Evolutionary conservation across 1,140 invertebrate genomes (phyloP).

Genomic region (Cherax destructor): DNA sequence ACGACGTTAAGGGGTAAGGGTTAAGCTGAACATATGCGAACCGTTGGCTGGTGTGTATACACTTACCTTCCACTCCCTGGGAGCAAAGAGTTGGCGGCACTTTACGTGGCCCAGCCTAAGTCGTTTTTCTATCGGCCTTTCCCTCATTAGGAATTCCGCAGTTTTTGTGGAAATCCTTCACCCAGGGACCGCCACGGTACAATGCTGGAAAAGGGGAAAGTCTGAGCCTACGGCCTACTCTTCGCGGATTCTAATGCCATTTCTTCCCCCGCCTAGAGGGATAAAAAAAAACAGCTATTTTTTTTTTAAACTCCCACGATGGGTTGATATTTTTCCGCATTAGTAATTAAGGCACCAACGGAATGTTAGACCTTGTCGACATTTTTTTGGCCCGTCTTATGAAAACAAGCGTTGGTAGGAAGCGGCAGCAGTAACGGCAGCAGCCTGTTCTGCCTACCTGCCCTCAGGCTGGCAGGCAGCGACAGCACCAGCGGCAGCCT

Average conservation of each 20-base stretch:
- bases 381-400: background rate
- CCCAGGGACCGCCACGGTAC: conserved; percentile 6
- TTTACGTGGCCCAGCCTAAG: conserved; percentile 46
- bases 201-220: conserved; percentile 59
- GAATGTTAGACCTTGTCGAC: background rate
- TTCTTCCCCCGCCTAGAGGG: background rate
- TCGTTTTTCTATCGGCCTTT: conserved; percentile 60
- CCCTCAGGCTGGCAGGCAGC: too few species aligned
- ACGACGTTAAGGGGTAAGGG: background rate
- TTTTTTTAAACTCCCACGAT: background rate
- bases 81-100: conserved; percentile 63
- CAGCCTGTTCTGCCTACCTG: too few species aligned
- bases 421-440: too few species aligned
- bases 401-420: background rate
- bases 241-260: conserved; percentile 36
- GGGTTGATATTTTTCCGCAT: background rate
- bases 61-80: conserved; percentile 47
- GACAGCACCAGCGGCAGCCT: too few species aligned
- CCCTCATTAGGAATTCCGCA: conserved; percentile 62
- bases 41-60: conserved; percentile 42
- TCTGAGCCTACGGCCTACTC: conserved; percentile 17
- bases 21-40: conserved; percentile 43
- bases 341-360: background rate
- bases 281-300: background rate
- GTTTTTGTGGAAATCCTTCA: conserved; percentile 59